A percentile compares a stretch with the other conserved stretches of the same genome.
Conservation (phyloP, 2,888 invertebrate genomes). For the Lasius platythorax region DNA sequence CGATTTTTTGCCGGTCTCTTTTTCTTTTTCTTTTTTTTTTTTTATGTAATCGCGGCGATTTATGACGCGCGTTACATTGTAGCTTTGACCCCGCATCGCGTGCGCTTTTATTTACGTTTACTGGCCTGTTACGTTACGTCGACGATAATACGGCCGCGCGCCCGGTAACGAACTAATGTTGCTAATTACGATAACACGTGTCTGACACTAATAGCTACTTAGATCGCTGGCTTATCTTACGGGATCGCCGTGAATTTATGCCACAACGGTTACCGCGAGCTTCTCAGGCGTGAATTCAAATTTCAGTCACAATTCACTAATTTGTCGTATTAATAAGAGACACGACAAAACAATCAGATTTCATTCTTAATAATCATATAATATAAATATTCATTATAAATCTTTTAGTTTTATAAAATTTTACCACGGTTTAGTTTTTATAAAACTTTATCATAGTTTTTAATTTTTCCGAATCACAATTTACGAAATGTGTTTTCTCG, state of each 20-base stretch:
- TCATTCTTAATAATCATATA: background rate
- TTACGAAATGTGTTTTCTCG: background rate
- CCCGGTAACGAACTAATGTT: constrained; percentile 41
- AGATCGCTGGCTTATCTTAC: constrained; percentile 18
- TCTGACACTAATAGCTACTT: constrained; percentile 39
- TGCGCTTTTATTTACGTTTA: constrained; percentile 44
- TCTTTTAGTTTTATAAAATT: background rate
- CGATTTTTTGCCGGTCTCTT: constrained; percentile 9
- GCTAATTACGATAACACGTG: constrained; percentile 50
- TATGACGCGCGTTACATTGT: constrained; percentile 53
- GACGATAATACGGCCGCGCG: constrained; percentile 6
- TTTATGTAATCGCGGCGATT: constrained; percentile 47
- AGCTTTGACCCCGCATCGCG: constrained; percentile 49
- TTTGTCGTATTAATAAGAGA: background rate
- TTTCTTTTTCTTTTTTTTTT: background rate
- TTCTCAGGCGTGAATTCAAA: background rate
- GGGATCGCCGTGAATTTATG: constrained; percentile 12
- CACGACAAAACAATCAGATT: background rate
- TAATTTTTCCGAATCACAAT: background rate
- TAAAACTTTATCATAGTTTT: background rate
- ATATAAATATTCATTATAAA: background rate
- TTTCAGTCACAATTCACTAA: background rate
- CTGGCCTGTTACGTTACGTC: background rate
- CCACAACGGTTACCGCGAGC: background rate
- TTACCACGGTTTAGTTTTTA: background rate